Percentiles rank a stretch among this genome's conserved stretches.
These are phyloP conservation scores for Champsocephalus esox DNA, from an alignment of 2,797 vertebrate species.

Conservation along the genomic window DNA sequence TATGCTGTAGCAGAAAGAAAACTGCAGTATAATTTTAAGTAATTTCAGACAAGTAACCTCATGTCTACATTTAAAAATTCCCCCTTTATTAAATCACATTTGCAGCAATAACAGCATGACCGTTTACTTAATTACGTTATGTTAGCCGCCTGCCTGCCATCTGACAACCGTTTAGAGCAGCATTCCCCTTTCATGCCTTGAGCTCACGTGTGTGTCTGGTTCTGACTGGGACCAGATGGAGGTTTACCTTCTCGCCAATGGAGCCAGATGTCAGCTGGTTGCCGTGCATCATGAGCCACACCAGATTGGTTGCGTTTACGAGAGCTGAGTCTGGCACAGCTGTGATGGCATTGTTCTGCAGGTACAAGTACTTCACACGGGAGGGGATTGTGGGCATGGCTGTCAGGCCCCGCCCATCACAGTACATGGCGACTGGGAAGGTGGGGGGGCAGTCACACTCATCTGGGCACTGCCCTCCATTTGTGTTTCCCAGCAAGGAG, in stretches of 20 bases:
- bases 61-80: neutral
- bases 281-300: constrained; percentile 94
- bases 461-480: constrained; percentile 88
- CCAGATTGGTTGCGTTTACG: constrained; percentile 91
- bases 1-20: neutral
- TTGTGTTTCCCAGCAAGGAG: constrained; percentile 70
- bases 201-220: constrained; percentile 15
- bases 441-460: constrained; percentile 95
- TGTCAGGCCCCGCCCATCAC: constrained; percentile 90
- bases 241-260: constrained; percentile 83
- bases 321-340: constrained; percentile 89
- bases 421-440: constrained; percentile 95
- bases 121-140: neutral
- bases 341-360: constrained; percentile 93
- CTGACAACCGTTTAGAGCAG: constrained; percentile 23
- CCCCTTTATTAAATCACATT: neutral
- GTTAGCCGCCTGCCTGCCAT: constrained; percentile 35
- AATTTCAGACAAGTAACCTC: neutral
- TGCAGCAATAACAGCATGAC: constrained; percentile 8
- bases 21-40: neutral
- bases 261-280: constrained; percentile 90
- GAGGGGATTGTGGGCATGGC: constrained; percentile 91
- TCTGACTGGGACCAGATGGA: constrained; percentile 36
- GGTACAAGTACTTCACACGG: constrained; percentile 94
- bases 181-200: constrained; percentile 2